Evolutionary conservation across 2,888 invertebrate genomes (phyloP).

Genomic region (Conops quadrifasciatus): DNA sequence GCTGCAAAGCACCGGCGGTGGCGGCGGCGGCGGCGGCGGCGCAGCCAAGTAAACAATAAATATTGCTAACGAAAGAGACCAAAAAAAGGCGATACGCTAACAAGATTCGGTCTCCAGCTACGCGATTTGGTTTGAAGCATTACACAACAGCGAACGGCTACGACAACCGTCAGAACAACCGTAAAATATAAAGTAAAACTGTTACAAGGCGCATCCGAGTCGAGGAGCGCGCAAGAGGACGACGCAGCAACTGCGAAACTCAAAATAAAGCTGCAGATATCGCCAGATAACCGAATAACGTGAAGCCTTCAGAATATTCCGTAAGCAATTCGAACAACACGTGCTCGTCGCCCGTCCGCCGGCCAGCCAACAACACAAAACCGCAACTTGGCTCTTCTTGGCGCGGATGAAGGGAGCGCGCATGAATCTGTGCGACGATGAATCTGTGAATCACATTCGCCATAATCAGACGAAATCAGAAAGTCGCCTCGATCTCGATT

Average conservation of each 20-base stretch:
- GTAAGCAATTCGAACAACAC: slow-evolving; percentile 15
- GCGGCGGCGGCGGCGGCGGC: too few relatives aligned
- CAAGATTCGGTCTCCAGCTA: slow-evolving; percentile 28
- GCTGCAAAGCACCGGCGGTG: too few relatives aligned
- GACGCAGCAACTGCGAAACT: slow-evolving; percentile 5
- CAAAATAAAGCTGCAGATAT: slow-evolving; percentile 13
- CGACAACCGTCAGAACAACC: background rate
- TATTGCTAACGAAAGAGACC: slow-evolving; percentile 21
- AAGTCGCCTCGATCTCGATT: slow-evolving; percentile 7
- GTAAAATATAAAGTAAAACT: slow-evolving; percentile 13
- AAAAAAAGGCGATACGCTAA: slow-evolving; percentile 29
- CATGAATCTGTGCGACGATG: slow-evolving; percentile 6
- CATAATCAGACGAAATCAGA: background rate
- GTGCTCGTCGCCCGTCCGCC: slow-evolving; percentile 14
- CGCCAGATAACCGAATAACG: background rate
- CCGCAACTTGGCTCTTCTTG: too few relatives aligned
- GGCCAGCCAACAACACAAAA: background rate
- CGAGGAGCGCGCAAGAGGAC: slow-evolving; percentile 13
- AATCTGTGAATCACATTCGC: slow-evolving; percentile 28
- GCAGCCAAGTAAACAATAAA: slow-evolving; percentile 33
- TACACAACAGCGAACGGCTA: slow-evolving; percentile 16
- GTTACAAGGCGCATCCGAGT: slow-evolving; percentile 34
- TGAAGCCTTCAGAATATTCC: slow-evolving; percentile 6
- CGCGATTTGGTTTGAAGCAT: slow-evolving; percentile 15
- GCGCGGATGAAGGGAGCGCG: background rate